phyloP scores from a whole-genome alignment of 1,140 invertebrate species.

The Hirudo medicinalis region DNA sequence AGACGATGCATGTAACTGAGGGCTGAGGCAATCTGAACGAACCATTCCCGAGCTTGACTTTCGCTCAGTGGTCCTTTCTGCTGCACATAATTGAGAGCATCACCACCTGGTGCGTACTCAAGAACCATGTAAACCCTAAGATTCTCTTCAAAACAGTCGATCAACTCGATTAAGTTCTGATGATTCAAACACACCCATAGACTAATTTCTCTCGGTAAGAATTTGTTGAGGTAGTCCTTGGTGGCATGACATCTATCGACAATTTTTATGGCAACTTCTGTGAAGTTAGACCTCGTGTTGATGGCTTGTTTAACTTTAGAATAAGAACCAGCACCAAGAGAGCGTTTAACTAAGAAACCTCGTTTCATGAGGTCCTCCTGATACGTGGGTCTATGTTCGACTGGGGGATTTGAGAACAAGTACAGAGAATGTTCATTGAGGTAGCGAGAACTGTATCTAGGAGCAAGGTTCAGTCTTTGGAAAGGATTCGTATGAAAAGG shows the following conservation, averaged over 20 bases:
- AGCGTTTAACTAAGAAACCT: slow-evolving; percentile 16
- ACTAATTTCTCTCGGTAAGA: slow-evolving; percentile 71
- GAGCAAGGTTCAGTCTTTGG: too few relatives aligned
- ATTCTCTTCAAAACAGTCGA: slow-evolving; percentile 30
- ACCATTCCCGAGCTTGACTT: slow-evolving; percentile 31
- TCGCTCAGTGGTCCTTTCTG: slow-evolving; percentile 35
- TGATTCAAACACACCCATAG: slow-evolving; percentile 72
- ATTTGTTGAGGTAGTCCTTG: slow-evolving; percentile 62
- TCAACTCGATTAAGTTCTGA: slow-evolving; percentile 54
- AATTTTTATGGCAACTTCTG: slow-evolving; percentile 65
- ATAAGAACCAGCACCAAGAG: slow-evolving; percentile 21
- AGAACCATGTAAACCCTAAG: slow-evolving; percentile 21
- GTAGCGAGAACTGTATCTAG: too few relatives aligned
- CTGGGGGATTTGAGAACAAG: too few relatives aligned
- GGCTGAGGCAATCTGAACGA: slow-evolving; percentile 15
- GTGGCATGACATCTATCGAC: slow-evolving; percentile 56
- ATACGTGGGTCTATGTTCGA: slow-evolving; percentile 16
- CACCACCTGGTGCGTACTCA: slow-evolving; percentile 24
- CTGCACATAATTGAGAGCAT: slow-evolving; percentile 37
- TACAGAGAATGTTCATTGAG: too few relatives aligned
- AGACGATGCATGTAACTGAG: slow-evolving; percentile 64
- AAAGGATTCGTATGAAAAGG: too few relatives aligned
- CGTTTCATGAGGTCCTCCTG: slow-evolving; percentile 8
- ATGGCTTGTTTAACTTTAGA: slow-evolving; percentile 20
- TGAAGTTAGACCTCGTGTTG: slow-evolving; percentile 33